phyloP scores from a whole-genome alignment of 1,140 invertebrate species.

The Drosophila pectinifera region DNA sequence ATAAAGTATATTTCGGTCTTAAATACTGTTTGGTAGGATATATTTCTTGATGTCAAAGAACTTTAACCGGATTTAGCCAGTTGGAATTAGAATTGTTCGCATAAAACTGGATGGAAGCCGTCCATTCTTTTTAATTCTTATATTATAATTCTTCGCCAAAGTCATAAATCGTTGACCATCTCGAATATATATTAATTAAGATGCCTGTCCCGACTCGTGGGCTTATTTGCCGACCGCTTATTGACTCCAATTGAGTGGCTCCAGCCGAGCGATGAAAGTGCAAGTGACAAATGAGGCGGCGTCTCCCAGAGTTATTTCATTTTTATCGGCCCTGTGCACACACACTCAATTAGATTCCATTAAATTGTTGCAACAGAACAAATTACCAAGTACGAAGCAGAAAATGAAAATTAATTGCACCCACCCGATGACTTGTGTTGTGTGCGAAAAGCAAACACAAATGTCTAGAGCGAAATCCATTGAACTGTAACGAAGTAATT shows the following conservation, averaged over 20 bases:
- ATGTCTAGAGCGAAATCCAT: constrained; percentile 41
- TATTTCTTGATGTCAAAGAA: constrained; percentile 3
- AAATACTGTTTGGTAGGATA: too few relatives aligned
- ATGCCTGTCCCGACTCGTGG: constrained; percentile 9
- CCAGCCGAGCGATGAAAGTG: constrained; percentile 40
- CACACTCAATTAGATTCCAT: constrained; percentile 64
- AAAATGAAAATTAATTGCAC: constrained; percentile 70
- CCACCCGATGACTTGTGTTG: constrained; percentile 35
- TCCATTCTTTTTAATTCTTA: background rate
- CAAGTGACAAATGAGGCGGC: constrained; percentile 50
- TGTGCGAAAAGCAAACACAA: constrained; percentile 33
- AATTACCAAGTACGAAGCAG: constrained; percentile 35
- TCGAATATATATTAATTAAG: constrained; percentile 46
- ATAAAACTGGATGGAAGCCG: constrained; percentile 2
- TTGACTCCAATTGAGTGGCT: constrained; percentile 54
- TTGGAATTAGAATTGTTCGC: constrained; percentile 4
- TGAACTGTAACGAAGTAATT: constrained; percentile 61
- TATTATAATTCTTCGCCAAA: constrained; percentile 3
- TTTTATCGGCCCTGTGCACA: constrained; percentile 40
- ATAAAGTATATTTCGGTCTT: background rate
- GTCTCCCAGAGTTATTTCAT: constrained; percentile 23
- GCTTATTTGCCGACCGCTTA: constrained; percentile 41
- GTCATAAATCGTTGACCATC: constrained; percentile 23
- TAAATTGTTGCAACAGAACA: constrained; percentile 55
- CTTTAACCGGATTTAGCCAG: constrained; percentile 15